Evolutionary conservation across 2,797 vertebrate species (phyloP).

Genomic region (Acomys russatus): DNA sequence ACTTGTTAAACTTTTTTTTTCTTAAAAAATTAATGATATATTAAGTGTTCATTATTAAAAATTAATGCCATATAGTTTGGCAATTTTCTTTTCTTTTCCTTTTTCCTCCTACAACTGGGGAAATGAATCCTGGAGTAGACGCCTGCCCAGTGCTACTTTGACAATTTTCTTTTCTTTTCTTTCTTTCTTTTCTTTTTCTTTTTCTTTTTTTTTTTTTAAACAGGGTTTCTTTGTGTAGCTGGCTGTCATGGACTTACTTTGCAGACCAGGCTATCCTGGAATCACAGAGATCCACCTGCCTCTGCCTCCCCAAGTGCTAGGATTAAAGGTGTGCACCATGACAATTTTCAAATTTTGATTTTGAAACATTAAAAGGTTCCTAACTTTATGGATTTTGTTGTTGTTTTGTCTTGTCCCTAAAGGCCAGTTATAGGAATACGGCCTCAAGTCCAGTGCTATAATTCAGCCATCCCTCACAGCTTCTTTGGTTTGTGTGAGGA

Average conservation of each 20-base stretch:
- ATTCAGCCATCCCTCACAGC: background rate
- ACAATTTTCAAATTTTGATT: background rate
- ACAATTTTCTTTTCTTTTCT: background rate
- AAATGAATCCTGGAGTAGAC: background rate
- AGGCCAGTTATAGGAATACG: background rate
- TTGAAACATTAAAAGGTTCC: background rate
- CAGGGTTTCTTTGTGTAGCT: no score
- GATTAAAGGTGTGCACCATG: no score
- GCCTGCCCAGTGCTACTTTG: no score
- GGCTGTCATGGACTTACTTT: no score
- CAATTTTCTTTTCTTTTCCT: background rate
- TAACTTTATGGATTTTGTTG: slow-evolving; percentile 3
- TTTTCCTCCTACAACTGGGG: background rate
- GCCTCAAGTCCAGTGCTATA: background rate
- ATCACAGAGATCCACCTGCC: no score
- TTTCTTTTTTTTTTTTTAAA: no score
- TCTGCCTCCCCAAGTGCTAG: no score
- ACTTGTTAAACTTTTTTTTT: slow-evolving; percentile 46
- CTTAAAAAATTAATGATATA: slow-evolving; percentile 4
- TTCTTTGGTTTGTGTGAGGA: background rate
- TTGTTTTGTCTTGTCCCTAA: background rate
- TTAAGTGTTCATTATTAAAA: background rate
- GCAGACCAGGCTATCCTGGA: no score
- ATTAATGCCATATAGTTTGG: background rate
- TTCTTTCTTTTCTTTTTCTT: no score